These are phyloP conservation scores for Ariolimax columbianus DNA, from an alignment of 2,888 invertebrate genomes.

Conservation along the genomic window DNA sequence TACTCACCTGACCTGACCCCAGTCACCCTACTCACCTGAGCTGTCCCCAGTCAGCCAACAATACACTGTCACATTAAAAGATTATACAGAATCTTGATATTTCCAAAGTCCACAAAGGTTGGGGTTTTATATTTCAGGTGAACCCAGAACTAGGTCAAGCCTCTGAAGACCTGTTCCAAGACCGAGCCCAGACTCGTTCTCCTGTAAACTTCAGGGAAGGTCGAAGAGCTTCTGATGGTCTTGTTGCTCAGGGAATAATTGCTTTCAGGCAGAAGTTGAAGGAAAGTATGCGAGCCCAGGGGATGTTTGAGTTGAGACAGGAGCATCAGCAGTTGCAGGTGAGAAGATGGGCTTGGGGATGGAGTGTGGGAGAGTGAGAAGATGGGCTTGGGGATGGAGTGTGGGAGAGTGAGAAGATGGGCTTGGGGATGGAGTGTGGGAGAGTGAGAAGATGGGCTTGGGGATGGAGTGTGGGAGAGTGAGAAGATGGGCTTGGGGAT, in stretches of 20 bases:
- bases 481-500: no score
- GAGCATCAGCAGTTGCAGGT: slow-evolving; percentile 71
- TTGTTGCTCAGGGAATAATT: slow-evolving; percentile 84
- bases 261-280: slow-evolving; percentile 88
- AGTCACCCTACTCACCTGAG: no score
- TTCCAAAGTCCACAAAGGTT: background rate
- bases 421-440: no score
- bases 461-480: no score
- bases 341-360: slow-evolving; percentile 48
- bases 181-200: slow-evolving; percentile 82
- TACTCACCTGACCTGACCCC: no score
- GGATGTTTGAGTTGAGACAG: slow-evolving; percentile 87
- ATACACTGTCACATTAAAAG: no score
- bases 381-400: no score
- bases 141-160: slow-evolving; percentile 13
- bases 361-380: no score
- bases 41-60: no score
- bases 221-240: slow-evolving; percentile 91
- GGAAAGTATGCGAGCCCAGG: slow-evolving; percentile 89
- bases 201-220: slow-evolving; percentile 88
- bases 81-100: no score
- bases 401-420: no score
- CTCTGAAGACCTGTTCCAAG: slow-evolving; percentile 60
- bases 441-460: no score
- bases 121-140: slow-evolving; percentile 27